Base-by-base conservation (phyloP, 2,113 vertebrate species). In the Pimephales promelas region DNA sequence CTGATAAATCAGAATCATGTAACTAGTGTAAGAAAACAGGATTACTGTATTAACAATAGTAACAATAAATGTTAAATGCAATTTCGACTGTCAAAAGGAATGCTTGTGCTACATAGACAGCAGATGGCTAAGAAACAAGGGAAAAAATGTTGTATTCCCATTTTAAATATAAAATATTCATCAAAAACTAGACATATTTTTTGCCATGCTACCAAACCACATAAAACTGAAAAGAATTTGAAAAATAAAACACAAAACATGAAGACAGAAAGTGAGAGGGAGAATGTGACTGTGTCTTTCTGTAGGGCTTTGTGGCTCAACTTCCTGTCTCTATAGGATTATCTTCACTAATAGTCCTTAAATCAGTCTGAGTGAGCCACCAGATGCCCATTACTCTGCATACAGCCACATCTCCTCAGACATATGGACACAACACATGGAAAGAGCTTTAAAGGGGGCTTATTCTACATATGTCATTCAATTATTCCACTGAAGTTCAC, bases 301-400 rank as follows among this genome's bases (percentile, higher is more conserved):
- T n/a, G 71, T 87, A 83, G 86, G 11, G 31, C 31, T 47, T 34
- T 82, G 75, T 72, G 83, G 83, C 56, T 86, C 86, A 56, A 89
- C 82, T 88, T 34, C 20, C 88, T 75, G 83, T 78, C 28, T 79
- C 83, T 90, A 40, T 75, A 88, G 90, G 93, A 92, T 93, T 92
- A 93, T 91, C 93, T 89, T 87, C 86, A 78, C 85, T 92, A 93
- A 93, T 93, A 92, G 91, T 91, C 90, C 91, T 92, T 91, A 89
- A 92, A 90, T 89, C 91, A 91, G 88, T 92, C 93, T 85, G 90
- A 90, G 85, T 90, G 88, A 92, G 89, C 92, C 87, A 86, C 91
- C 85, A 86, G 85, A 82, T 83, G 85, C 81, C 64, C 24, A 26
- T 61, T 45, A 47, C 52, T 57, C 75, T 11, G 7, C 52, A 71